phyloP scores from a whole-genome alignment of 2,797 vertebrate species.

The Helostoma temminkii region DNA sequence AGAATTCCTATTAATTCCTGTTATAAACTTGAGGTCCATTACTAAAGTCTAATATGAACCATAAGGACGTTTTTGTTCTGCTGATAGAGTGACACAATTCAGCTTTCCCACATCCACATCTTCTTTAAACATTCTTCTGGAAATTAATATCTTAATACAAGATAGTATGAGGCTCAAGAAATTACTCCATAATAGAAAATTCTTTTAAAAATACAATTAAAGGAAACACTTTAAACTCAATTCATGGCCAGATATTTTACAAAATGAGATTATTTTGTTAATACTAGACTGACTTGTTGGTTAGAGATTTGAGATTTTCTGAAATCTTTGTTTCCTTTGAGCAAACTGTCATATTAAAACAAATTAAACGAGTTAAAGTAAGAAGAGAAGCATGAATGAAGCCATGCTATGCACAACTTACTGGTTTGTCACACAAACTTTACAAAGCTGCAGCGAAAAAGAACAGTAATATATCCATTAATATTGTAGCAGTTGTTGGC shows the following conservation, averaged over 20 bases:
- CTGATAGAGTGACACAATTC: background rate
- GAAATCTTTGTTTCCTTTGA: background rate
- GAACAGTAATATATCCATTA: background rate
- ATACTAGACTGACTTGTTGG: background rate
- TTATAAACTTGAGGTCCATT: background rate
- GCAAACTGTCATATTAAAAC: background rate
- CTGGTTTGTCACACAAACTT: background rate
- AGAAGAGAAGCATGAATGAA: background rate
- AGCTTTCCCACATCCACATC: background rate
- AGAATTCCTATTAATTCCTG: background rate
- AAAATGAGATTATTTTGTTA: background rate
- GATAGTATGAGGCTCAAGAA: background rate
- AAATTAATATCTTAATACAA: background rate
- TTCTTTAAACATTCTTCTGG: background rate
- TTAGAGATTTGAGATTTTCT: background rate
- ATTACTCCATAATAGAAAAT: background rate
- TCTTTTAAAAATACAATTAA: background rate
- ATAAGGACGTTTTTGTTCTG: background rate
- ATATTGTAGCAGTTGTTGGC: background rate
- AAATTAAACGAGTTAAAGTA: background rate
- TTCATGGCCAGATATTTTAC: background rate
- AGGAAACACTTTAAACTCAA: background rate
- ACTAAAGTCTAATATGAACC: background rate
- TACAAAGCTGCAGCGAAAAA: background rate
- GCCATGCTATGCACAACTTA: background rate